These are phyloP conservation scores for Zosterops borbonicus DNA, from an alignment of 2,113 vertebrate species.

Conservation along the genomic window DNA sequence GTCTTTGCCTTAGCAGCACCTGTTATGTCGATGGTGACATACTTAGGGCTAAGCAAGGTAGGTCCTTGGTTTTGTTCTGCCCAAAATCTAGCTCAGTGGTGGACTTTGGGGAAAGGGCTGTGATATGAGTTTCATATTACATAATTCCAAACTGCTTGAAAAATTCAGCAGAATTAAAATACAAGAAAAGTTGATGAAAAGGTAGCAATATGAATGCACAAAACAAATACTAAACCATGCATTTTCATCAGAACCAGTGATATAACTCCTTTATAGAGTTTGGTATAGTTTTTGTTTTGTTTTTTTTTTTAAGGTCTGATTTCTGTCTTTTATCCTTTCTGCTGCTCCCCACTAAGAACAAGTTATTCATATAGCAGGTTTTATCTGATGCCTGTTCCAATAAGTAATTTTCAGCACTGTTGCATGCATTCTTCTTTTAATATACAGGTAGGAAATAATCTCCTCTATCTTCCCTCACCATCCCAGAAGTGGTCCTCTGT, in stretches of 20 bases:
- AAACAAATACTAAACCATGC: background rate
- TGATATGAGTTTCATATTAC: background rate
- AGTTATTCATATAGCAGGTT: background rate
- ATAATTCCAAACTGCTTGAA: background rate
- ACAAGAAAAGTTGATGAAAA: background rate
- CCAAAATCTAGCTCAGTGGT: background rate
- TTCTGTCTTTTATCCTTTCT: background rate
- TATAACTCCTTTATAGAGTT: background rate
- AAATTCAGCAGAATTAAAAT: background rate
- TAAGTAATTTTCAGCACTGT: background rate
- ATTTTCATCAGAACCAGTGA: background rate
- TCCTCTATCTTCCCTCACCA: background rate
- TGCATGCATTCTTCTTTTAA: background rate
- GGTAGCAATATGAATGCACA: background rate
- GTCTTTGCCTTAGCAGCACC: slow-evolving; percentile 95
- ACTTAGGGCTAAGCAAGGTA: slow-evolving; percentile 95
- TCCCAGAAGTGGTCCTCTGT: background rate
- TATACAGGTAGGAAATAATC: background rate
- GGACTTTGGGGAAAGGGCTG: background rate
- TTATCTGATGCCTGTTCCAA: background rate
- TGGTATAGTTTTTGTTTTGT: no score
- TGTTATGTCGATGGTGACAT: slow-evolving; percentile 92
- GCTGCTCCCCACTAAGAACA: background rate
- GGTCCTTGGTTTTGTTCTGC: background rate
- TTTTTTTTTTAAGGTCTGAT: background rate